Percentiles rank a stretch among this genome's conserved stretches.
Evolutionary conservation across 2,797 vertebrate species (phyloP).

Genomic region (Enteromius afrohamiltoni): DNA sequence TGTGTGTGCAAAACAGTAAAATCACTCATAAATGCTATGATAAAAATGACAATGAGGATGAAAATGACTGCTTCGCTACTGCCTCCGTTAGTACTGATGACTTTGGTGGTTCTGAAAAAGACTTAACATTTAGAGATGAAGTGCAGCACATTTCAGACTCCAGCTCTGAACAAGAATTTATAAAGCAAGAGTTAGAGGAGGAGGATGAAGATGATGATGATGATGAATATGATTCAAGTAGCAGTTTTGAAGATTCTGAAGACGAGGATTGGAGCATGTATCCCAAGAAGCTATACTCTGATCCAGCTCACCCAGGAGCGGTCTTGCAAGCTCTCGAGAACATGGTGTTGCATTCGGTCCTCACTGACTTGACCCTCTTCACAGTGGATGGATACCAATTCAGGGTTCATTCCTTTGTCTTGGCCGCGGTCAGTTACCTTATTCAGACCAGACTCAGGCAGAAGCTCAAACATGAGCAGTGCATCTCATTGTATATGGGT

Average conservation of each 20-base stretch:
- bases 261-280: conserved; percentile 32
- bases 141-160: not conserved
- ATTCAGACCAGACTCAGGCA: conserved; percentile 55
- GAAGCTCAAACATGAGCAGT: not conserved
- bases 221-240: not conserved
- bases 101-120: not conserved
- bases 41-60: not conserved
- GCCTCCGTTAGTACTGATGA: not conserved
- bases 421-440: conserved; percentile 72
- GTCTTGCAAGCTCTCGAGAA: conserved; percentile 66
- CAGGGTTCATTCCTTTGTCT: conserved; percentile 67
- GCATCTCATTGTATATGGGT: conserved; percentile 59
- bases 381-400: conserved; percentile 60
- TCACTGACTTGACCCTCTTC: conserved; percentile 73
- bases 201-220: not conserved
- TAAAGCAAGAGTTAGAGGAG: conserved; percentile 7
- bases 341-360: conserved; percentile 64
- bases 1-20: not conserved
- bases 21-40: not conserved
- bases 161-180: not conserved
- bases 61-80: not conserved
- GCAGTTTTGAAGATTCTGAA: conserved; percentile 19
- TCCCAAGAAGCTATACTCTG: conserved; percentile 34
- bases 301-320: conserved; percentile 51
- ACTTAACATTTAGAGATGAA: conserved; percentile 1